A percentile compares a stretch with the other conserved stretches of the same genome.
Conservation (phyloP, 1,140 invertebrate genomes). For the Drosophila baimaii region DNA sequence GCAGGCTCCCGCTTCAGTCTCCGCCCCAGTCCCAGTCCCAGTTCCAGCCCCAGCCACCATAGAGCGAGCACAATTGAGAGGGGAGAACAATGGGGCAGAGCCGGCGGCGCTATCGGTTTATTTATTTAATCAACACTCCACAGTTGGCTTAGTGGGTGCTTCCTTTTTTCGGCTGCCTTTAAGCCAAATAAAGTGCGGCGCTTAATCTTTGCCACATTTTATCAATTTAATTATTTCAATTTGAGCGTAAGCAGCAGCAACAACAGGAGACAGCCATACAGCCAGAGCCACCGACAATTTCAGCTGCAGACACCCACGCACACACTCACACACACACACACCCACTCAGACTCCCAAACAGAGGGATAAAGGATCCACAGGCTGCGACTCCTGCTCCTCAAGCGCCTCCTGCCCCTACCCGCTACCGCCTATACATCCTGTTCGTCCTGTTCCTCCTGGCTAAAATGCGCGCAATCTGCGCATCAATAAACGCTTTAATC, state of each 20-base stretch:
- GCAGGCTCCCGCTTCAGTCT: neutral
- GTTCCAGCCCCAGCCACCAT: neutral
- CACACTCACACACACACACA: slow-evolving; percentile 27
- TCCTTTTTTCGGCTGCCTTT: slow-evolving; percentile 69
- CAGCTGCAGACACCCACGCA: slow-evolving; percentile 31
- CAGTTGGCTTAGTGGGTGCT: slow-evolving; percentile 73
- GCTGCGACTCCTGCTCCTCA: slow-evolving; percentile 28
- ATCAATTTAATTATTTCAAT: slow-evolving; percentile 84
- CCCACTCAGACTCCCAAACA: slow-evolving; percentile 22
- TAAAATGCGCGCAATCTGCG: slow-evolving; percentile 83
- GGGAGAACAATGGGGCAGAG: slow-evolving; percentile 22
- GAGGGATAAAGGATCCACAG: slow-evolving; percentile 48
- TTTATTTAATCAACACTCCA: slow-evolving; percentile 83
- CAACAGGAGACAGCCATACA: slow-evolving; percentile 54
- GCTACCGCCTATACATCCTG: slow-evolving; percentile 3
- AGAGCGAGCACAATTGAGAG: slow-evolving; percentile 4
- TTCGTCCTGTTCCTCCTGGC: slow-evolving; percentile 67
- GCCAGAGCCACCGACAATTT: slow-evolving; percentile 31
- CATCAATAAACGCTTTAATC: slow-evolving; percentile 83
- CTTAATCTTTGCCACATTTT: slow-evolving; percentile 83
- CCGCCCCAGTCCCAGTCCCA: neutral
- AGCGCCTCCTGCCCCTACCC: slow-evolving; percentile 2
- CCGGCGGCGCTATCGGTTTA: slow-evolving; percentile 70
- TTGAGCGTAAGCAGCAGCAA: slow-evolving; percentile 78
- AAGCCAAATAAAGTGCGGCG: slow-evolving; percentile 81